These are phyloP conservation scores for Oreohelix idahoensis DNA, from an alignment of 1,140 invertebrate genomes.

Conservation along the genomic window DNA sequence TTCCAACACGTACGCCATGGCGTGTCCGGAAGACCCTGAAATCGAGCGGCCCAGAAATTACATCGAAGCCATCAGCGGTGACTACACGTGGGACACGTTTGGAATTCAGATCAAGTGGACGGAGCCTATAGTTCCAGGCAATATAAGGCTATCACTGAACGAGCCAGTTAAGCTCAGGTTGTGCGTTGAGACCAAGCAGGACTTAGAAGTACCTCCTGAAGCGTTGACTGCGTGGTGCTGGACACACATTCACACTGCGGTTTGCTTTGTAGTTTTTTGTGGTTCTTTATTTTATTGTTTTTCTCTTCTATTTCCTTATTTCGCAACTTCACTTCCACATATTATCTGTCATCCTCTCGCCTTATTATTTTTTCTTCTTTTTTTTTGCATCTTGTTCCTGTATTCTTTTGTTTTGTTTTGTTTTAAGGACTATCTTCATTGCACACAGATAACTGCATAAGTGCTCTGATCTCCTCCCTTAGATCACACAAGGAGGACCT, in stretches of 20 bases:
- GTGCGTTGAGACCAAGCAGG: slow-evolving; percentile 16
- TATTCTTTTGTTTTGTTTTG: no score
- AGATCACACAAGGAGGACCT: no score
- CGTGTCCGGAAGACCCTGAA: neutral
- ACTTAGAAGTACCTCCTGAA: slow-evolving; percentile 12
- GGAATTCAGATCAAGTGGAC: slow-evolving; percentile 21
- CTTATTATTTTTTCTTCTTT: no score
- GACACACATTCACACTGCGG: neutral
- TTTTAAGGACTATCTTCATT: no score
- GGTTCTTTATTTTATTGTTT: neutral
- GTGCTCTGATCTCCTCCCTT: no score
- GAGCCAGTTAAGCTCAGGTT: slow-evolving; percentile 5
- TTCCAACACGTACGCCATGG: neutral
- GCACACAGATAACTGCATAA: no score
- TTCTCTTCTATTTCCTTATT: neutral
- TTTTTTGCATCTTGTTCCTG: no score
- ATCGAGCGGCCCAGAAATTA: slow-evolving; percentile 2
- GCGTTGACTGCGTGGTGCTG: slow-evolving; percentile 14
- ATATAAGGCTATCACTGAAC: neutral
- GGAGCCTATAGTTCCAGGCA: slow-evolving; percentile 4
- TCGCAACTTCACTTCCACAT: no score
- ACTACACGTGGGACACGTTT: slow-evolving; percentile 2
- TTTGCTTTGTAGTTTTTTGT: neutral
- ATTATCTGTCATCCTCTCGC: no score
- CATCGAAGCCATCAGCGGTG: slow-evolving; percentile 10